A percentile compares a stretch with the other conserved stretches of the same genome.
Conservation (phyloP, 2,113 vertebrate genomes). For the Embiotoca jacksoni region DNA sequence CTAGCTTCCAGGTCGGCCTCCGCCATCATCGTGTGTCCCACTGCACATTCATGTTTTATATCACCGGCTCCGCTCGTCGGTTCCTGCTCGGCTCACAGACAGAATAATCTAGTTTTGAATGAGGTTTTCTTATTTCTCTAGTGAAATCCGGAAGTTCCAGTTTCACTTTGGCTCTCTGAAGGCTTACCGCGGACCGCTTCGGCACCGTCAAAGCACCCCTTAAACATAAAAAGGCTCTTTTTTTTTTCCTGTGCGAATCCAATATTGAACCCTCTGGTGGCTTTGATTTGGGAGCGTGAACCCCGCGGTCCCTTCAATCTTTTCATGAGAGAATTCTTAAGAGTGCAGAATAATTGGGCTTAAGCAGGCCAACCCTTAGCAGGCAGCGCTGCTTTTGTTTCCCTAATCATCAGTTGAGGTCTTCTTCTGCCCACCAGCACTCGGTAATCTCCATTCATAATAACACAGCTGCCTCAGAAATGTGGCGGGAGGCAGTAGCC, state of each 20-base stretch:
- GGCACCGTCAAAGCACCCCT: not conserved
- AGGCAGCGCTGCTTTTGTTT: constrained; percentile 59
- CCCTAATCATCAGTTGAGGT: constrained; percentile 75
- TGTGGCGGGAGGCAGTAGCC: constrained; percentile 69
- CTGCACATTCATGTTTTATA: not conserved
- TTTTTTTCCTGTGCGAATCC: not conserved
- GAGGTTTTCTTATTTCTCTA: not conserved
- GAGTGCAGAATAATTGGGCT: constrained; percentile 29
- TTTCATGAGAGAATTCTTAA: constrained; percentile 19
- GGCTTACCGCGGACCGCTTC: not conserved
- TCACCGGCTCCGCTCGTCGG: not conserved
- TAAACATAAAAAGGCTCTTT: not conserved
- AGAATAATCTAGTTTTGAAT: not conserved
- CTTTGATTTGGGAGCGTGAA: constrained; percentile 13
- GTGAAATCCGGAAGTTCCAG: not conserved
- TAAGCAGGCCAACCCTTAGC: constrained; percentile 29
- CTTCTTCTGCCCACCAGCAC: constrained; percentile 64
- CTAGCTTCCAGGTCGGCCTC: not conserved
- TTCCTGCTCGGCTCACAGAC: not conserved
- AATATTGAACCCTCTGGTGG: not conserved
- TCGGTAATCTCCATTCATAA: constrained; percentile 75
- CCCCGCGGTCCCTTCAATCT: not conserved
- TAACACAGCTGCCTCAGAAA: constrained; percentile 71
- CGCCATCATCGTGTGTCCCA: not conserved
- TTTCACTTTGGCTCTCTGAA: not conserved